These are phyloP conservation scores for Bugulina stolonifera DNA, from an alignment of 2,888 invertebrate species.

Conservation along the genomic window DNA sequence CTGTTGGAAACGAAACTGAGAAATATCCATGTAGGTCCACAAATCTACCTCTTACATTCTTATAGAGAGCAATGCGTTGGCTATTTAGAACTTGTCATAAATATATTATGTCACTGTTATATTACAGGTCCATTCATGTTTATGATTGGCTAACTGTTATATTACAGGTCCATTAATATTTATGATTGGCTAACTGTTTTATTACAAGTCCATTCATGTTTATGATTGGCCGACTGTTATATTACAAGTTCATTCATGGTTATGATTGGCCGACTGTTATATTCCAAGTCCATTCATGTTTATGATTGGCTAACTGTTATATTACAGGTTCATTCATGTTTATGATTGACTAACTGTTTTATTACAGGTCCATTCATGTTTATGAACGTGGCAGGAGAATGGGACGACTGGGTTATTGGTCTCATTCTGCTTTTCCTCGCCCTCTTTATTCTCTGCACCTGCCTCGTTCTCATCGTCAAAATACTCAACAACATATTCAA, in stretches of 20 bases:
- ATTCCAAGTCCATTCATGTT: slow-evolving; percentile 1
- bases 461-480: slow-evolving; percentile 43
- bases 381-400: slow-evolving; percentile 15
- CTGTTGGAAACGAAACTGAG: neutral
- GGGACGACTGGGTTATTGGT: slow-evolving; percentile 36
- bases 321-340: slow-evolving; percentile 8
- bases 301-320: too few species aligned
- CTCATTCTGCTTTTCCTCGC: slow-evolving; percentile 37
- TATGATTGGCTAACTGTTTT: too few species aligned
- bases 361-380: neutral
- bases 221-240: too few species aligned
- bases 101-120: too few species aligned
- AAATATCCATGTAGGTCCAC: too few species aligned
- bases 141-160: too few species aligned
- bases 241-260: neutral
- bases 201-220: neutral
- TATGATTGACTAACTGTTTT: too few species aligned
- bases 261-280: too few species aligned
- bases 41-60: too few species aligned
- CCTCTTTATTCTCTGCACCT: slow-evolving; percentile 37
- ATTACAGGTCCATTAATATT: neutral
- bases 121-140: slow-evolving; percentile 8
- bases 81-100: too few species aligned
- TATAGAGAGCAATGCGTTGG: too few species aligned
- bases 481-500: slow-evolving; percentile 37